Conservation (phyloP, 2,888 invertebrate genomes). For the Netelia fuscicornis region DNA sequence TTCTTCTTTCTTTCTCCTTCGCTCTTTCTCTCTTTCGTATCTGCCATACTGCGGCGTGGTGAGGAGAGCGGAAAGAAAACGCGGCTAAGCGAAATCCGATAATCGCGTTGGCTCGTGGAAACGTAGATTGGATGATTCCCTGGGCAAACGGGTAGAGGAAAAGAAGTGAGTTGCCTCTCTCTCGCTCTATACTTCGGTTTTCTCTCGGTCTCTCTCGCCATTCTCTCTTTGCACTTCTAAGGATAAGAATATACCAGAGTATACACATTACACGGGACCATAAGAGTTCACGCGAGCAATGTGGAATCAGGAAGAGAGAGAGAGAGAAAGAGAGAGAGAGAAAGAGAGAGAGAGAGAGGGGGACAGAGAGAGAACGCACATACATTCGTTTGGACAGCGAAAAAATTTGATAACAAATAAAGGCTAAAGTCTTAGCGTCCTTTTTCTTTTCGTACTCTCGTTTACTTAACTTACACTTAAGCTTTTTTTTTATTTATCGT, state of each 20-base stretch:
- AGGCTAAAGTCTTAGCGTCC: conserved; percentile 8
- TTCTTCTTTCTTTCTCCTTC: neutral
- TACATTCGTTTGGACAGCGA: conserved; percentile 60
- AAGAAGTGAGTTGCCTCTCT: conserved; percentile 60
- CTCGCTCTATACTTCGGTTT: conserved; percentile 12
- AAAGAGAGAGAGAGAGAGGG: neutral
- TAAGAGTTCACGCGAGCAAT: neutral
- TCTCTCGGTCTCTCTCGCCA: conserved; percentile 19
- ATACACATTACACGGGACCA: neutral
- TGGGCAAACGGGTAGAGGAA: conserved; percentile 57
- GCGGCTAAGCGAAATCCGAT: conserved; percentile 81
- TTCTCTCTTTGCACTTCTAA: conserved; percentile 3
- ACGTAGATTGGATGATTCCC: conserved; percentile 72
- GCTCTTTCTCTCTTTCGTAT: neutral
- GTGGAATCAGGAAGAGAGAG: conserved; percentile 20
- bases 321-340: conserved; percentile 58
- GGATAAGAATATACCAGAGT: neutral
- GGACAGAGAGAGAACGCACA: conserved; percentile 43
- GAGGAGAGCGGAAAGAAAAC: neutral
- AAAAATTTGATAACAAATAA: conserved; percentile 68
- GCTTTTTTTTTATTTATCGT: no score
- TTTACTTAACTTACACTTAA: no score
- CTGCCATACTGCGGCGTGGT: no score
- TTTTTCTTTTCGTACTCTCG: neutral
- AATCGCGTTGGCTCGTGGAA: conserved; percentile 74